Conservation (phyloP, 2,113 vertebrate species). For the Jaculus jaculus region DNA sequence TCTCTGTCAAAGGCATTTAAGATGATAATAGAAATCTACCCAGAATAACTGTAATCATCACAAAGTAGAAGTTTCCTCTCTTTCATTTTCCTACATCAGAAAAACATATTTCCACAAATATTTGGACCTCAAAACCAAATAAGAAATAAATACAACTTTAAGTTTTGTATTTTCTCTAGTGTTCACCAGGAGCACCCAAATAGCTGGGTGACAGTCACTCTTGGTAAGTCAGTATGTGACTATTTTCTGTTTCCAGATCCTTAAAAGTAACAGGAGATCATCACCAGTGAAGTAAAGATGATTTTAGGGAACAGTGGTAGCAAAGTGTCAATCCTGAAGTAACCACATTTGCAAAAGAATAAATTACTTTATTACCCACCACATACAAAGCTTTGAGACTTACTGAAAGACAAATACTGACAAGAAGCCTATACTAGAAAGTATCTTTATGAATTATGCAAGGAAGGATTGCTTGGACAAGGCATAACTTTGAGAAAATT, state of each 20-base stretch:
- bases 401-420: background rate
- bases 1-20: constrained; percentile 25
- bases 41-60: background rate
- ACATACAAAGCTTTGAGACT: background rate
- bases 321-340: background rate
- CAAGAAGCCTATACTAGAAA: background rate
- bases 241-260: background rate
- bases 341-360: constrained; percentile 14
- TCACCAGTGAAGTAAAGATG: background rate
- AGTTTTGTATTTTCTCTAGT: background rate
- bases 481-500: background rate
- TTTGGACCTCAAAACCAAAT: constrained; percentile 27
- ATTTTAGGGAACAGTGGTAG: background rate
- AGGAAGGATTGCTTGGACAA: background rate
- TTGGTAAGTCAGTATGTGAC: background rate
- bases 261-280: background rate
- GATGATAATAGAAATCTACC: background rate
- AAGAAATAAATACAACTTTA: constrained; percentile 20
- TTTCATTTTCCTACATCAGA: background rate
- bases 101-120: constrained; percentile 34
- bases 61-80: constrained; percentile 2
- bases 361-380: background rate
- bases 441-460: background rate
- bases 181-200: background rate
- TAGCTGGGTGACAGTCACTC: background rate